phyloP scores from a whole-genome alignment of 1,140 invertebrate species.

The Dendrolimus kikuchii region DNA sequence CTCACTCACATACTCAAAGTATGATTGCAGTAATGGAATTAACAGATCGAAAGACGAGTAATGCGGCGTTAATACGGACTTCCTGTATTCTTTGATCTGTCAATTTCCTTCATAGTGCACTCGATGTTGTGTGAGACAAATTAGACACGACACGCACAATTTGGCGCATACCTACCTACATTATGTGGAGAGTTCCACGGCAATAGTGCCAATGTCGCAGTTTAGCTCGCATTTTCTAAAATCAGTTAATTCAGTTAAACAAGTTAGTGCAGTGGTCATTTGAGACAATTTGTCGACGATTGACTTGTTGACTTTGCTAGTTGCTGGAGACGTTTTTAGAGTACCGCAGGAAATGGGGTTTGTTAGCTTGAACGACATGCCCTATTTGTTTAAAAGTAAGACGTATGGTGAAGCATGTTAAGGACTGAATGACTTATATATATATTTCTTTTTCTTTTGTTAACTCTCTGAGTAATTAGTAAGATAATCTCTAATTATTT shows the following conservation, averaged over 20 bases:
- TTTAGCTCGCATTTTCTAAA: slow-evolving; percentile 37
- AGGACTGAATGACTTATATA: not conserved
- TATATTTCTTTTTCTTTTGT: no score
- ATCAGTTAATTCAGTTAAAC: slow-evolving; percentile 58
- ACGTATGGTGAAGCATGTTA: not conserved
- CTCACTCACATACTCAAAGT: not conserved
- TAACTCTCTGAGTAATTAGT: no score
- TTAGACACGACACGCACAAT: slow-evolving; percentile 43
- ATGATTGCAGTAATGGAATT: slow-evolving; percentile 18
- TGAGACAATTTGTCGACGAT: slow-evolving; percentile 51
- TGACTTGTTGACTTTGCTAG: slow-evolving; percentile 49
- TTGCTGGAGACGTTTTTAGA: slow-evolving; percentile 22
- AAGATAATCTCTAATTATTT: no score
- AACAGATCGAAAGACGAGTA: slow-evolving; percentile 33
- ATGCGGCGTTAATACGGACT: slow-evolving; percentile 47
- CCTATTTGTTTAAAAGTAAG: slow-evolving; percentile 1
- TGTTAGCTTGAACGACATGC: slow-evolving; percentile 19
- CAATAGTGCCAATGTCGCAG: slow-evolving; percentile 3
- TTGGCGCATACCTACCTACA: slow-evolving; percentile 14
- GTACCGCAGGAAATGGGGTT: slow-evolving; percentile 15
- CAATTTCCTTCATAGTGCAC: slow-evolving; percentile 52
- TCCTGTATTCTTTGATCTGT: slow-evolving; percentile 49
- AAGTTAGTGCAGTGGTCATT: slow-evolving; percentile 51
- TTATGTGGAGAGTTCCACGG: not conserved
- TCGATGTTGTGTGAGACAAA: slow-evolving; percentile 30